phyloP scores from a whole-genome alignment of 2,888 invertebrate species.

The Dorcus parallelipipedus region DNA sequence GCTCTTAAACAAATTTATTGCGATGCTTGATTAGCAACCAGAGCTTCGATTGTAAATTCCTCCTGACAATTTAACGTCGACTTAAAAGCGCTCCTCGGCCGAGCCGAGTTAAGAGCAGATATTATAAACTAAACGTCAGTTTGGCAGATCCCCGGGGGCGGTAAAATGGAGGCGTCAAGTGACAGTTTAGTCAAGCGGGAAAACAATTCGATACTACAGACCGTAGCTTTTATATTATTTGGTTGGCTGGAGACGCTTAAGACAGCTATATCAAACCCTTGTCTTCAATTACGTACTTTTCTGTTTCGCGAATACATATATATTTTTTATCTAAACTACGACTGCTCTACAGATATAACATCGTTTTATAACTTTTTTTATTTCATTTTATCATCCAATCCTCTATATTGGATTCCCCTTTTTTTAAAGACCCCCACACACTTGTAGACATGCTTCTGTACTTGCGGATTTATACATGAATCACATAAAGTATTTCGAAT shows the following conservation, averaged over 20 bases:
- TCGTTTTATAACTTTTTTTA: constrained; percentile 32
- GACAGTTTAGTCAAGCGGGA: constrained; percentile 14
- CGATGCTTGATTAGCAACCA: neutral
- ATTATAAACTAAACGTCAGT: constrained; percentile 8
- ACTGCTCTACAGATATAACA: constrained; percentile 12
- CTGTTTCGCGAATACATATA: constrained; percentile 21
- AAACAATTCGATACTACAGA: constrained; percentile 20
- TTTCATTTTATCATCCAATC: constrained; percentile 30
- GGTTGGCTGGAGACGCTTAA: constrained; percentile 20
- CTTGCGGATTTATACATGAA: too few species aligned
- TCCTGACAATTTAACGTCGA: neutral
- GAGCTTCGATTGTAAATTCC: neutral
- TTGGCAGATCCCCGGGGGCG: constrained; percentile 8
- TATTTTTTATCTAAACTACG: constrained; percentile 24
- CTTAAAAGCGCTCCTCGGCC: neutral
- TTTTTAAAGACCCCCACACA: constrained; percentile 7
- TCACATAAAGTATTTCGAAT: too few species aligned
- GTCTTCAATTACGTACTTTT: constrained; percentile 27
- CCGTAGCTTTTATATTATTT: constrained; percentile 14
- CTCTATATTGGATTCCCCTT: constrained; percentile 29
- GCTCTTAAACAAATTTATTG: neutral
- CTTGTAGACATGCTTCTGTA: neutral
- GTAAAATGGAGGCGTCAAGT: constrained; percentile 15
- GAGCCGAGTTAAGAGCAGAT: neutral
- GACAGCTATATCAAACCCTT: constrained; percentile 20